Evolutionary conservation across 1,140 invertebrate genomes (phyloP), one percentile per base, ranked within the genome.

Genomic region (Caenorhabditis briggsae): DNA sequence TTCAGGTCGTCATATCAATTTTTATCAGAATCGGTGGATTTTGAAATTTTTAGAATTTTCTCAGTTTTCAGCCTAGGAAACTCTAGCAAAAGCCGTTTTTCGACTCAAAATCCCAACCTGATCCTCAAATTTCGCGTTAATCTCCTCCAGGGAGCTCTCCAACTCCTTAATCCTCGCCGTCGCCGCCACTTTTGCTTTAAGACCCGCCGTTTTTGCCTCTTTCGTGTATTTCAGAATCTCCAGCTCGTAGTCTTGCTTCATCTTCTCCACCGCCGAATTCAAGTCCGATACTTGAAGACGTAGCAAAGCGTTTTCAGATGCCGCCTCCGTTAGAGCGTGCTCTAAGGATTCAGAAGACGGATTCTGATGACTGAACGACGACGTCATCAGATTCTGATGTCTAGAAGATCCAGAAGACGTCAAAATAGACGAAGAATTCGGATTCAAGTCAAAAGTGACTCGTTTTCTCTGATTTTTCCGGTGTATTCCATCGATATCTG

Each of bases 101-200:
- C 53, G 33, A 23, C 83, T 16, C 11, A 25, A 90, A 61, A 84
- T 46, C 41, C 48, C 33, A 3, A 43, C 83, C 89, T 87, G 59
- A 82, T 86, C 56, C 55, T 59, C 16, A 55, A 85, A 23, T 25
- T 87, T 14, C 48, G 46, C 82, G 55, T 89, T 65, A 53, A 83
- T 48, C 50, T 53, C 53, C 18, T 61, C 82, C 87, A 87, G 41
- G 9, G 43, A 9, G 9, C 88, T 59, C 43, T 92, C 91, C 74
- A 92, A 82, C n/a, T 92, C 91, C 55, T 89, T 90, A 58, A 92
- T 90, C 46, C 89, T 83, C 12, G 89, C 89, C 12, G 90, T 89
- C 14, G 91, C 90, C 9, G 88, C 90, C 7, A 92, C 91, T 25
- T 89, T 85, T 1, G 90, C 91, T 33, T 90, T 90, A 41, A 92